Conservation (phyloP, 2,888 invertebrate genomes). For the Tipula unca region DNA sequence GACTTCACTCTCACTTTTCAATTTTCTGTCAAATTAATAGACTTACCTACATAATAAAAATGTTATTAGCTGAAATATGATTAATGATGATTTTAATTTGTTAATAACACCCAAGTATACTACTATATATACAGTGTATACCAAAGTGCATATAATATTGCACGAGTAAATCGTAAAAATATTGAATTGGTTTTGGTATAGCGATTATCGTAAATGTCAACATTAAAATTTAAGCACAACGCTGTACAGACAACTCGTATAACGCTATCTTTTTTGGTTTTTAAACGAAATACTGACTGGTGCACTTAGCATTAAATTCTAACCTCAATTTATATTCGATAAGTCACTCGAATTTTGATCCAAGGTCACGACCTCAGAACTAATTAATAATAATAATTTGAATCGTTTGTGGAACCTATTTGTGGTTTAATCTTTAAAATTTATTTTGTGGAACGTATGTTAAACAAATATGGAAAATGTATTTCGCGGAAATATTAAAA, state of each 20-base stretch:
- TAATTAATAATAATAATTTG: too few relatives aligned
- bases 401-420: too few relatives aligned
- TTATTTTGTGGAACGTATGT: too few relatives aligned
- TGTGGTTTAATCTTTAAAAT: too few relatives aligned
- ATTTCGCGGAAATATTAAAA: too few relatives aligned
- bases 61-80: neutral
- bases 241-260: neutral
- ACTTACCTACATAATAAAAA: neutral
- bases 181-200: neutral
- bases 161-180: neutral
- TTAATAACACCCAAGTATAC: neutral
- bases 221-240: neutral
- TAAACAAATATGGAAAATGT: too few relatives aligned
- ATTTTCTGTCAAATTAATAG: neutral
- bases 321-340: too few relatives aligned
- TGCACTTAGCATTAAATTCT: too few relatives aligned
- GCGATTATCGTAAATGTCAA: neutral
- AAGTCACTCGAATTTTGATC: too few relatives aligned
- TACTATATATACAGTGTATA: neutral
- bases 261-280: neutral
- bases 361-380: too few relatives aligned
- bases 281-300: too few relatives aligned
- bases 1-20: neutral
- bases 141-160: neutral
- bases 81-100: constrained; percentile 8